These are phyloP conservation scores for Haliclona indistincta DNA, from an alignment of 37 sponge, comb jelly and placozoan genomes.

Conservation along the genomic window DNA sequence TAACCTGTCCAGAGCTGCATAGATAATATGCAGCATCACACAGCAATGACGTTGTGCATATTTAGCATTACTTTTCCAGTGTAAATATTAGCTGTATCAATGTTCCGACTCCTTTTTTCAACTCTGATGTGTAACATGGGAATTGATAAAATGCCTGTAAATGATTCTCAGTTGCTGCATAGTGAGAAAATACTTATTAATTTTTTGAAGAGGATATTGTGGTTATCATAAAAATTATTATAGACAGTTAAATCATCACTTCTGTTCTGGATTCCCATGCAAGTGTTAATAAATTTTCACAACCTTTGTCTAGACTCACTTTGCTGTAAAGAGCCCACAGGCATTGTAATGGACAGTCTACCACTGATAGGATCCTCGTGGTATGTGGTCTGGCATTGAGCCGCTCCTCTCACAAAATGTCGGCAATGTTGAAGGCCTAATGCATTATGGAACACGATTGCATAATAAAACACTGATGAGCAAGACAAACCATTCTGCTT, in stretches of 20 bases:
- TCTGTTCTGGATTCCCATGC: too few species aligned
- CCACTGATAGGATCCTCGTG: not conserved
- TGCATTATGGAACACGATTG: too few species aligned
- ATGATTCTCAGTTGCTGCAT: not conserved
- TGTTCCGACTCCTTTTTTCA: slow-evolving; percentile 14
- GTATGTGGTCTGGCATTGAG: not conserved
- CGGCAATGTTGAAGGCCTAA: not conserved
- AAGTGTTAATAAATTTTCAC: too few species aligned
- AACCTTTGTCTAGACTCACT: too few species aligned
- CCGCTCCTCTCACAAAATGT: slow-evolving; percentile 1
- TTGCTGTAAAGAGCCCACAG: not conserved
- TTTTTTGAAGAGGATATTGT: too few species aligned
- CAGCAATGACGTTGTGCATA: too few species aligned
- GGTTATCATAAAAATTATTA: too few species aligned
- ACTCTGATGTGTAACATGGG: slow-evolving; percentile 56
- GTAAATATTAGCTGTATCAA: slow-evolving; percentile 50
- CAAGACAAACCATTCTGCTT: slow-evolving; percentile 30
- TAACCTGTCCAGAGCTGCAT: too few species aligned
- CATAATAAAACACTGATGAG: too few species aligned
- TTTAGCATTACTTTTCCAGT: slow-evolving; percentile 41
- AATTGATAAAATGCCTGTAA: slow-evolving; percentile 26
- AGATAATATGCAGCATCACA: too few species aligned
- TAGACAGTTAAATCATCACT: too few species aligned
- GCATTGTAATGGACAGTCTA: not conserved
- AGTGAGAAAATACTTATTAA: too few species aligned